Base-by-base conservation (phyloP, 2,888 invertebrate species). In the Hydrotaea cyrtoneurina region DNA sequence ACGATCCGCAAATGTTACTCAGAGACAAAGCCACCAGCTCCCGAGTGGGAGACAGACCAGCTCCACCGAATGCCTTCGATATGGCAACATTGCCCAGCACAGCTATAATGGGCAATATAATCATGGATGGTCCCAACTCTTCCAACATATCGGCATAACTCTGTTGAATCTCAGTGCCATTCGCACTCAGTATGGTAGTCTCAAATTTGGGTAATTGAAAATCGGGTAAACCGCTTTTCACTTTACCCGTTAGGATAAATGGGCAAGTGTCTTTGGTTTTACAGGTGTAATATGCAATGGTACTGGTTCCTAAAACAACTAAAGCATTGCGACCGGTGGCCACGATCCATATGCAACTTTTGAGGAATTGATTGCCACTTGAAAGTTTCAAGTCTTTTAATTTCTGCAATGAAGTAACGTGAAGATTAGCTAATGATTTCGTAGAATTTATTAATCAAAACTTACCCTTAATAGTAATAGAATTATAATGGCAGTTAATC, bases 51-150 rank as follows among this genome's bases (percentile, higher is more conserved):
- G 97, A 97, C 23, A 98, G 95, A 59, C 95, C 95, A 82, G 95
- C 95, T 1, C 96, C 96, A 86, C 96, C 96, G 91, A 98, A 98
- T 43, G 98, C 97, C 92, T 98, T 98, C 4, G 98, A 98, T 86
- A 98, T 98, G 11, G 98, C 98, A 0, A 98, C 97, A 89, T 98
- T 97, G 86, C 98, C 98, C 66, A 98, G 93, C 0, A 98, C 96
- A 0, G 96, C 97, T 86, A 98, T 96, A 43, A 98, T 94, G 1
- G 98, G 98, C 10, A 98, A 95, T 74, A 98, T 93, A 36, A 96
- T 93, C 85, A 98, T 95, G 0, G 98, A 97, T 0, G 96, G 95
- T 4, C 98, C 98, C 79, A 98, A 94, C 90, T 96, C 96, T 23
- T 95, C 94, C 80, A 96, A 93, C 92, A 92, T 92, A 46, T 90